These are phyloP conservation scores for Drosophila greeni DNA, from an alignment of 2,888 invertebrate species.

Conservation along the genomic window DNA sequence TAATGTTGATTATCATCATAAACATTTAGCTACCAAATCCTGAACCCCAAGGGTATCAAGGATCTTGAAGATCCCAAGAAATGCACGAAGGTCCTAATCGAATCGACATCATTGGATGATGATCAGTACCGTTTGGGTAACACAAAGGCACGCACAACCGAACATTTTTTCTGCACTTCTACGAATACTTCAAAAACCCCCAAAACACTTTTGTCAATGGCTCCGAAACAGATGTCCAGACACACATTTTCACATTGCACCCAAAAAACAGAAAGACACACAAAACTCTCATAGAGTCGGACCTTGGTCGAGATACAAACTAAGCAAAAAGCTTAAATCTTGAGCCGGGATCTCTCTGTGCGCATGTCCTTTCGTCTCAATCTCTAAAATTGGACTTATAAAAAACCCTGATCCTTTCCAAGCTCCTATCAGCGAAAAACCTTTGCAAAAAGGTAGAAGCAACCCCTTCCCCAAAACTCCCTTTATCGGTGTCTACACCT, in stretches of 20 bases:
- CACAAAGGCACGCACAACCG: conserved; percentile 92
- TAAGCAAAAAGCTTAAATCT: conserved; percentile 50
- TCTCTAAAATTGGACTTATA: conserved; percentile 23
- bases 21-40: conserved; percentile 95
- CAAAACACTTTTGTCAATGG: conserved; percentile 52
- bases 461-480: background rate
- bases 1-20: conserved; percentile 43
- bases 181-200: conserved; percentile 49
- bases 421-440: conserved; percentile 13
- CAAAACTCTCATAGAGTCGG: conserved; percentile 20
- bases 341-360: conserved; percentile 42
- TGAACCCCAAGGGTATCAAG: conserved; percentile 93
- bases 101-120: conserved; percentile 89
- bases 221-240: conserved; percentile 64
- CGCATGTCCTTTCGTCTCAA: conserved; percentile 48
- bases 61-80: conserved; percentile 89
- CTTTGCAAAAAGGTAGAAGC: conserved; percentile 30
- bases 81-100: conserved; percentile 89
- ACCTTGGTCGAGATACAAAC: conserved; percentile 36
- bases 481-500: conserved; percentile 44
- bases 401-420: conserved; percentile 16
- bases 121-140: conserved; percentile 98
- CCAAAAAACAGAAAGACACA: conserved; percentile 10
- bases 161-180: conserved; percentile 39
- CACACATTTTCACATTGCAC: conserved; percentile 21